Evolutionary conservation across 1,140 invertebrate genomes (phyloP).

Genomic region (Diploscapter pachys): DNA sequence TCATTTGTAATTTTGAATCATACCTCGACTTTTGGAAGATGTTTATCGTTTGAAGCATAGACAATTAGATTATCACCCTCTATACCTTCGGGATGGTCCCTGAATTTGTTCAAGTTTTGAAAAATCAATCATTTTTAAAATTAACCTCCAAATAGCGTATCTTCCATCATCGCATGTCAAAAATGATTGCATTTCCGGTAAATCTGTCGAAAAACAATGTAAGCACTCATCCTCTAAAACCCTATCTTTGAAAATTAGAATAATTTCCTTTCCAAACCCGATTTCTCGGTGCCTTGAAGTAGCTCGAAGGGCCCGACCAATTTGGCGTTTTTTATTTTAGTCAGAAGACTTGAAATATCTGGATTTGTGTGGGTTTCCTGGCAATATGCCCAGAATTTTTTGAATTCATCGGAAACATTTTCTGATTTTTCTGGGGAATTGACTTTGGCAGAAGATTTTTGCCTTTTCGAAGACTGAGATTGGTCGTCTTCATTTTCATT

Average conservation of each 20-base stretch:
- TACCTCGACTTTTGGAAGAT: conserved; percentile 15
- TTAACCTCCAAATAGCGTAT: conserved; percentile 27
- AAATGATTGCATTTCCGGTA: conserved; percentile 19
- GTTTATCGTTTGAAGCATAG: background rate
- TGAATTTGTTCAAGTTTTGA: background rate
- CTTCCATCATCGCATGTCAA: background rate
- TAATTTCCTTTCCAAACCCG: background rate
- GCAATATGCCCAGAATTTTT: conserved; percentile 6
- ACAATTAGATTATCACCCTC: conserved; percentile 2
- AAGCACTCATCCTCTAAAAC: conserved; percentile 6
- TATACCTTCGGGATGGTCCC: conserved; percentile 10
- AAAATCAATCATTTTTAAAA: background rate
- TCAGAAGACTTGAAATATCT: background rate
- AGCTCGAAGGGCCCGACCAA: conserved; percentile 11
- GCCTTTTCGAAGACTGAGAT: background rate
- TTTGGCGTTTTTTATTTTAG: background rate
- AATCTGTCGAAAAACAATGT: conserved; percentile 16
- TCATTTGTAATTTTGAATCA: background rate
- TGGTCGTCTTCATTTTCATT: background rate
- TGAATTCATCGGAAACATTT: background rate
- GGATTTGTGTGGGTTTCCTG: background rate
- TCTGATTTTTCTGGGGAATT: too few relatives aligned
- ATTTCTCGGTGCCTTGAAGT: background rate
- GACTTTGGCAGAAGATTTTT: background rate
- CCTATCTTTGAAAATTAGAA: background rate